Base-by-base conservation (phyloP, 2,797 vertebrate genomes). In the Clamator glandarius region DNA sequence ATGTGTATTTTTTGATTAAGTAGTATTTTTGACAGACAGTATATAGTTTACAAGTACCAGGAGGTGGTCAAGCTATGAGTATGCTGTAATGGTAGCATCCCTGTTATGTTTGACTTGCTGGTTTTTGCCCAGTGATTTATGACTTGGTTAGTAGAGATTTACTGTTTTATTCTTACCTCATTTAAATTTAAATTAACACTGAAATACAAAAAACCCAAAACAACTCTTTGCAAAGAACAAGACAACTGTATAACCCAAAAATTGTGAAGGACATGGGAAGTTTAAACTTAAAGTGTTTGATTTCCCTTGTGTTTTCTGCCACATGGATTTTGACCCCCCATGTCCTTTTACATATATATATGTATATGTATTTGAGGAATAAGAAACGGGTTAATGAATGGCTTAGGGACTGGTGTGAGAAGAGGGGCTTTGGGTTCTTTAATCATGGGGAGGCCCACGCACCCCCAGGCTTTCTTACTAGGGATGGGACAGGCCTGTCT, bases 211-310 rank as follows among this genome's bases (percentile, higher is more conserved):
- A 55, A 62, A 48, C 9, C 39, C 39, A 11, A 7, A 12, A 9
- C 39, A 39, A 39, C 39, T 11, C 2, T 51, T 89, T 84, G 15
- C n/a, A n/a, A 33, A 67, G 75, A 69, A 26, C 24, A 26, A 35
- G 25, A 33, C 8, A 63, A n/a, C 6, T 82, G 2, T 12, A 3
- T 61, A 42, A 1, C 5, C 8, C 3, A 0, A 2, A 18, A 33
- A 50, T 63, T 51, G 25, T 58, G 58, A n/a, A 19, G 3, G 8
- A 3, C 0, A 1, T 89, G 24, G 46, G 6, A 59, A 7, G 18
- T n/a, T 78, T 69, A 84, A 48, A 19, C 9, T 66, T 29, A 51
- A 78, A 39, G 8, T 15, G 28, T 66, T 58, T 41, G 12, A 61
- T 18, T 85, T 72, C 13, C 7, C 7, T 44, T 80, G 12, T 33